Evolutionary conservation across 2,797 vertebrate species (phyloP), one percentile per base, ranked within the genome.

Genomic region (Poeciliopsis turneri): DNA sequence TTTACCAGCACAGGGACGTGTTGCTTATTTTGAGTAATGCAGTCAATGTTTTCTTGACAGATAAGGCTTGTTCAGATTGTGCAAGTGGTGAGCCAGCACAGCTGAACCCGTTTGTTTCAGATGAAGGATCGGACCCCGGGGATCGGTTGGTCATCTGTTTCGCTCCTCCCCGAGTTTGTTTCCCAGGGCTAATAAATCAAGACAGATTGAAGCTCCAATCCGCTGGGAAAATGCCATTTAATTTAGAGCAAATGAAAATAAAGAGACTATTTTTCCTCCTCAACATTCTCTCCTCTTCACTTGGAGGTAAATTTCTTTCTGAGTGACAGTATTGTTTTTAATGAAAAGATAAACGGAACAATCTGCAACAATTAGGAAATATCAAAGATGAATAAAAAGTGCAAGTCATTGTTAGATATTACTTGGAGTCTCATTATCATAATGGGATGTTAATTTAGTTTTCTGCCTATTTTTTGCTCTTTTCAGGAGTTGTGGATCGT

Each of bases 171-270:
- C 47, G 47, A 80, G 84, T 90, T 87, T 85, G 80, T 87, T 85
- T 91, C 87, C 80, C 80, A 82, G 81, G 80, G 76, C 81, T 89
- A 90, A 93, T 92, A 86, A 86, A 91, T 86, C 84, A 84, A 79
- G 83, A 88, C 82, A 82, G 82, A 91, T 82, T 88, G 89, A 91
- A 88, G 79, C 76, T 83, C 49, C 51, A 78, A 72, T 72, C 78
- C 76, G 30, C 51, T 6, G 82, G 88, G 87, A 57, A 87, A 88
- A 87, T 76, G 78, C n/a, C 78, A 85, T 92, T 93, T 92, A 88
- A 89, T 90, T 89, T 83, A 86, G 71, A 86, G 78, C 81, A 88
- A 91, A 91, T 92, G 81, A 88, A 93, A 90, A 92, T 76, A 89
- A 82, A 91, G 71, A 5, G 25, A 78, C 8, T 47, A 74, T 47